These are phyloP conservation scores for Magallana angulata DNA, from an alignment of 1,140 invertebrate genomes.

Conservation along the genomic window DNA sequence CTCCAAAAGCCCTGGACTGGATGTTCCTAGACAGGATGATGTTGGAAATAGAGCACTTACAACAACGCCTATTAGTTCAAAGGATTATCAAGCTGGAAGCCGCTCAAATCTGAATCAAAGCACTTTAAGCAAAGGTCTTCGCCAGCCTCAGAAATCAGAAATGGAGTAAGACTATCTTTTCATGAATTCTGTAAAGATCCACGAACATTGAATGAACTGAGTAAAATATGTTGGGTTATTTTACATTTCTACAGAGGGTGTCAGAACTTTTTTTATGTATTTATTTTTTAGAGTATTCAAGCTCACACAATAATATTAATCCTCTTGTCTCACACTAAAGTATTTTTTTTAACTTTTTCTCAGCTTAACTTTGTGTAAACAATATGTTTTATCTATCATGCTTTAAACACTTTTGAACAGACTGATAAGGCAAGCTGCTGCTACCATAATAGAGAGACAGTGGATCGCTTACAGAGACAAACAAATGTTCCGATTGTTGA, in stretches of 20 bases:
- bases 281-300: not conserved
- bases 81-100: constrained; percentile 39
- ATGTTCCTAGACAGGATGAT: constrained; percentile 43
- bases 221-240: too few species aligned
- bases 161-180: constrained; percentile 63
- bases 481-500: constrained; percentile 78
- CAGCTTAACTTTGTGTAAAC: too few species aligned
- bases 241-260: too few species aligned
- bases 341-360: too few species aligned
- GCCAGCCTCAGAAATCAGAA: constrained; percentile 63
- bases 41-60: constrained; percentile 63
- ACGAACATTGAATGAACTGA: too few species aligned
- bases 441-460: constrained; percentile 74
- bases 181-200: too few species aligned
- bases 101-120: constrained; percentile 34
- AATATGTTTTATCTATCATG: too few species aligned
- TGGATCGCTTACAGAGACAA: constrained; percentile 77
- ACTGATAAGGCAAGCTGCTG: constrained; percentile 70
- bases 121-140: constrained; percentile 54
- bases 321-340: too few species aligned
- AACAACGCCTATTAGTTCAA: constrained; percentile 60
- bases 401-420: constrained; percentile 57
- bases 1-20: constrained; percentile 36
- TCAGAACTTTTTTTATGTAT: not conserved
- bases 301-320: too few species aligned